Evolutionary conservation across 2,888 invertebrate species (phyloP).

Genomic region (Odontocerum albicorne): DNA sequence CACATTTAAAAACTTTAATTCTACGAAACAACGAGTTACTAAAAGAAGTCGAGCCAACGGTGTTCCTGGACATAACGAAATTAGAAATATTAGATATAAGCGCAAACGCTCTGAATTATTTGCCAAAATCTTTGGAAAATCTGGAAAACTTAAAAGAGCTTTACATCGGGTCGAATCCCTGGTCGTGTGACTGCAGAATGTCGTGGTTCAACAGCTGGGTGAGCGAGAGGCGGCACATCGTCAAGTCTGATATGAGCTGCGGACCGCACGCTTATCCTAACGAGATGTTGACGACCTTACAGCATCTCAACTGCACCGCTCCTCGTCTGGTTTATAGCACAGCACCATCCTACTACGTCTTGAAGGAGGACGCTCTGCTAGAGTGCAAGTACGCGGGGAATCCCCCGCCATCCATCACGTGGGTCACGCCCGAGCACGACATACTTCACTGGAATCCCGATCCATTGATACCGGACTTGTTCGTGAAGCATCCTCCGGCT

Average conservation of each 20-base stretch:
- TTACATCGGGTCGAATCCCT: constrained; percentile 73
- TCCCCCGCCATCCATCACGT: constrained; percentile 78
- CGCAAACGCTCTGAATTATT: constrained; percentile 67
- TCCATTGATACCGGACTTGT: constrained; percentile 63
- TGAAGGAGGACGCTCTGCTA: constrained; percentile 69
- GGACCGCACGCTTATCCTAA: constrained; percentile 63
- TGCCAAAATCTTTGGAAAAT: constrained; percentile 70
- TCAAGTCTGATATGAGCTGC: constrained; percentile 66
- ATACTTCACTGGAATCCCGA: constrained; percentile 81
- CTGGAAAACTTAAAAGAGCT: constrained; percentile 65
- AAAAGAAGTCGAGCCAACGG: constrained; percentile 62
- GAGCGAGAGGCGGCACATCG: constrained; percentile 52
- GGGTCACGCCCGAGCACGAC: constrained; percentile 77
- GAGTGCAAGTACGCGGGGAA: constrained; percentile 78
- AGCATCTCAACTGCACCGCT: constrained; percentile 70
- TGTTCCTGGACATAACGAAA: constrained; percentile 62
- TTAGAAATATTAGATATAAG: constrained; percentile 69
- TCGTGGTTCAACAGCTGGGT: constrained; percentile 73
- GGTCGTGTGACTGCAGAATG: constrained; percentile 86
- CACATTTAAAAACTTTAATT: constrained; percentile 58
- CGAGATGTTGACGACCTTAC: constrained; percentile 70
- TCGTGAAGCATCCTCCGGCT: constrained; percentile 65
- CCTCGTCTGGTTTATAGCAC: constrained; percentile 64
- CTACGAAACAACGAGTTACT: constrained; percentile 64
- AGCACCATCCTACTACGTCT: constrained; percentile 63